Base-by-base conservation (phyloP, 2,888 invertebrate species). In the Caenorhabditis drosophilae region DNA sequence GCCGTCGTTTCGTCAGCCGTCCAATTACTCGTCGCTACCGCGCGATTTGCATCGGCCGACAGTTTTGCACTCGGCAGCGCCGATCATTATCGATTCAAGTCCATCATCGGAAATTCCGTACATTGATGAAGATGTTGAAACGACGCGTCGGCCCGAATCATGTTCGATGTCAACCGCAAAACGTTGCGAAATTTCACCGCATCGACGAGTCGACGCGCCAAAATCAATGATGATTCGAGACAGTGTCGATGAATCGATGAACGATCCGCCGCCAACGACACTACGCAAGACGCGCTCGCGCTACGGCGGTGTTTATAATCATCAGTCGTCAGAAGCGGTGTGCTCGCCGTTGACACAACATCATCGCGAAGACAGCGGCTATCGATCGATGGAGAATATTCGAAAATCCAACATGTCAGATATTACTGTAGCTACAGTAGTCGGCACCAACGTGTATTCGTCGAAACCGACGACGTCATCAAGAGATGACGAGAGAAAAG, bases 61-160 rank as follows among this genome's bases (percentile, higher is more conserved):
- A 2, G 66, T 69, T 1, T 52, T 75, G 2, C 70, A 69, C 23
- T 52, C 66, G 20, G 73, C 75, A 1, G 75, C 69, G 25, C 72
- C 68, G 0, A 64, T 75, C 9, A 58, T 62, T 4, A 62, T 68
- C 18, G 67, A 61, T n/a, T 1, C 44, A 12, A 36, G n/a, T 9
- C 12, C 46, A 4, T n/a, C n/a, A n/a, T n/a, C 22, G 22, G 34
- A 34, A 27, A 69, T 74, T 38, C 74, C 74, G 1, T 74, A 55
- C 48, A 74, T 74, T 15, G 74, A 74, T 42, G 75, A 70, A 4
- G 73, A 75, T 4, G 52, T 44, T 7, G n/a, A n/a, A n/a, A n/a
- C n/a, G n/a, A n/a, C n/a, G n/a, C n/a, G n/a, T n/a, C n/a, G n/a
- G n/a, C n/a, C n/a, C n/a, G n/a, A n/a, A n/a, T n/a, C n/a, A n/a